These are phyloP conservation scores for Microtus ochrogaster DNA, from an alignment of 2,113 vertebrate species.

Conservation along the genomic window DNA sequence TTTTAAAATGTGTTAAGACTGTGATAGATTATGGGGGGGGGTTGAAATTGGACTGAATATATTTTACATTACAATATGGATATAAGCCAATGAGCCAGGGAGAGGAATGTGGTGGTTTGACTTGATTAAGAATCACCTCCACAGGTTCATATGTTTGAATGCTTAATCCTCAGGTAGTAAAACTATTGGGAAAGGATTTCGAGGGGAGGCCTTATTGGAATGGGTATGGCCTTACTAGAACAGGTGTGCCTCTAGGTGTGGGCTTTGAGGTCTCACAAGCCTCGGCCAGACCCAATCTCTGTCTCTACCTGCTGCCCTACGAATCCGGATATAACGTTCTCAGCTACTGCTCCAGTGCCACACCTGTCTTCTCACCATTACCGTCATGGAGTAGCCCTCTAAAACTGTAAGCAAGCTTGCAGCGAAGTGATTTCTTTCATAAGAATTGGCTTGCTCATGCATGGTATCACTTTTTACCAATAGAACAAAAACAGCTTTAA, in stretches of 20 bases:
- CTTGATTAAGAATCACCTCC: neutral
- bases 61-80: neutral
- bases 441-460: neutral
- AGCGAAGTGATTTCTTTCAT: neutral
- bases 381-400: neutral
- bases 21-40: neutral
- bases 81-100: neutral
- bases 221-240: neutral
- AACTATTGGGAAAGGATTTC: neutral
- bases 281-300: neutral
- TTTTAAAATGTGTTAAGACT: neutral
- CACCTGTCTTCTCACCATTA: neutral
- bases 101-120: neutral
- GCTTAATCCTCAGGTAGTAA: neutral
- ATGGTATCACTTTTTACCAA: too few species aligned
- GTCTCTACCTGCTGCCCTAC: neutral
- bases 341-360: too few species aligned
- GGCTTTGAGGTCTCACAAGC: neutral
- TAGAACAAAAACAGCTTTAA: neutral
- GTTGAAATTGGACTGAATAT: neutral
- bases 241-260: neutral
- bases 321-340: neutral
- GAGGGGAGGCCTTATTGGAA: neutral
- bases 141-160: neutral
- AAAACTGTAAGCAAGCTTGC: neutral